A percentile compares a stretch with the other conserved stretches of the same genome.
phyloP scores from a whole-genome alignment of 1,140 invertebrate genomes.

The Hyles euphorbiae region DNA sequence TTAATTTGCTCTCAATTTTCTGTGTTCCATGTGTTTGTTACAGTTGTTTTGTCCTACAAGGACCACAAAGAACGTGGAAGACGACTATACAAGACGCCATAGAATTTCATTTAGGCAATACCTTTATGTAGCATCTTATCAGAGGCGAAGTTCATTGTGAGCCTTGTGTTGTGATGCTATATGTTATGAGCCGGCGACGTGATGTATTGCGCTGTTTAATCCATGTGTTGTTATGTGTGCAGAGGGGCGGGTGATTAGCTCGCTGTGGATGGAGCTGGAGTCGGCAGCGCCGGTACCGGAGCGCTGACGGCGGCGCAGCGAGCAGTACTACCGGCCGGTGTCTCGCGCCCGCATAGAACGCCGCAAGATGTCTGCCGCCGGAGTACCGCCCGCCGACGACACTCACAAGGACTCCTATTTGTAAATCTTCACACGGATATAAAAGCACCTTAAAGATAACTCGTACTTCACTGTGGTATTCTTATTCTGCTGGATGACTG shows the following conservation, averaged over 20 bases:
- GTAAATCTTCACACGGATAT: conserved; percentile 19
- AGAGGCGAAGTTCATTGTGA: no score
- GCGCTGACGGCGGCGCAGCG: conserved; percentile 67
- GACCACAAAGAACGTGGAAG: no score
- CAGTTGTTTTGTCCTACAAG: no score
- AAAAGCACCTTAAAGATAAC: conserved; percentile 6
- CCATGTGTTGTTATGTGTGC: conserved; percentile 4
- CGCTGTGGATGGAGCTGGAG: conserved; percentile 66
- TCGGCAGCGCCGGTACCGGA: conserved; percentile 48
- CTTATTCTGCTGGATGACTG: no score
- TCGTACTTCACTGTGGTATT: not conserved
- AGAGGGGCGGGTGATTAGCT: conserved; percentile 59
- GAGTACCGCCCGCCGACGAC: conserved; percentile 55
- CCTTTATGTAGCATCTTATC: no score
- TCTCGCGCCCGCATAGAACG: conserved; percentile 58
- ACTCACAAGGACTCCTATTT: conserved; percentile 38
- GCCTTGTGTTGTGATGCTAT: no score
- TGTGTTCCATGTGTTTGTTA: no score
- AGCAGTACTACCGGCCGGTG: conserved; percentile 69
- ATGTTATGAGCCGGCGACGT: no score
- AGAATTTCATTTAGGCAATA: no score
- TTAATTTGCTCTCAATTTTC: no score
- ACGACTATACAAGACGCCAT: no score
- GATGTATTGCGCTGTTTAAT: not conserved
- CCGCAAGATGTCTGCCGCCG: conserved; percentile 66